Percentiles rank a stretch among this genome's conserved stretches.
These are phyloP conservation scores for Aproaerema taeniolella DNA, from an alignment of 2,888 invertebrate genomes.

Conservation along the genomic window DNA sequence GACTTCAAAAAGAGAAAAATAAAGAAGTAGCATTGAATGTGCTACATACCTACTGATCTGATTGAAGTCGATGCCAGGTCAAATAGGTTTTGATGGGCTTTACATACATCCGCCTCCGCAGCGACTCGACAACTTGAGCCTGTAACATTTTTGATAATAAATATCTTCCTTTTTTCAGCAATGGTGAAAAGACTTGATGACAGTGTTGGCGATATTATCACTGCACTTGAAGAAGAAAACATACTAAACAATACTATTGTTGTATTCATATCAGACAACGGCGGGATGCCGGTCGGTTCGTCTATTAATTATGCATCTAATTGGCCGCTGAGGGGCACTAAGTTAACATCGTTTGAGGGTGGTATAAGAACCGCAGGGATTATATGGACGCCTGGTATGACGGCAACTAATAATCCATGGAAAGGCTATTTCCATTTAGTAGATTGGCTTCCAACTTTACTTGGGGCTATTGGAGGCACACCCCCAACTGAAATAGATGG, in stretches of 20 bases:
- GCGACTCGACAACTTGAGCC: too few species aligned
- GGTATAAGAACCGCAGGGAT: slow-evolving; percentile 85
- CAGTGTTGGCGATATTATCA: slow-evolving; percentile 87
- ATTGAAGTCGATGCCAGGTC: too few species aligned
- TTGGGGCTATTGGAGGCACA: slow-evolving; percentile 45
- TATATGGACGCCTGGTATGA: slow-evolving; percentile 77
- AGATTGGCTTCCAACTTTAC: slow-evolving; percentile 89
- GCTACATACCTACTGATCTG: too few species aligned
- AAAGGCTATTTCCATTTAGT: slow-evolving; percentile 82
- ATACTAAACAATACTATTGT: slow-evolving; percentile 90
- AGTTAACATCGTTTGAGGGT: slow-evolving; percentile 90
- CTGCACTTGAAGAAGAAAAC: slow-evolving; percentile 79
- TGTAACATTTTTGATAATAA: too few species aligned
- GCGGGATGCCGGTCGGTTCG: slow-evolving; percentile 85
- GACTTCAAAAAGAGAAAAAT: too few species aligned
- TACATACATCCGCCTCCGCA: too few species aligned
- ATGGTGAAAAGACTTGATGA: slow-evolving; percentile 91
- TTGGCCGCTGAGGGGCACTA: slow-evolving; percentile 86
- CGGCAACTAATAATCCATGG: slow-evolving; percentile 57
- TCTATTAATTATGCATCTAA: slow-evolving; percentile 86
- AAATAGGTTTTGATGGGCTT: too few species aligned
- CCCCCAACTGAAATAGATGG: slow-evolving; percentile 49
- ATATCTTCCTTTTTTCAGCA: too few species aligned
- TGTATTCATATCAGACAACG: slow-evolving; percentile 93
- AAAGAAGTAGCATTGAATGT: too few species aligned